Evolutionary conservation across 2,888 invertebrate species (phyloP), one percentile per base, ranked within the genome.

Genomic region (Microctonus aethiopoides): DNA sequence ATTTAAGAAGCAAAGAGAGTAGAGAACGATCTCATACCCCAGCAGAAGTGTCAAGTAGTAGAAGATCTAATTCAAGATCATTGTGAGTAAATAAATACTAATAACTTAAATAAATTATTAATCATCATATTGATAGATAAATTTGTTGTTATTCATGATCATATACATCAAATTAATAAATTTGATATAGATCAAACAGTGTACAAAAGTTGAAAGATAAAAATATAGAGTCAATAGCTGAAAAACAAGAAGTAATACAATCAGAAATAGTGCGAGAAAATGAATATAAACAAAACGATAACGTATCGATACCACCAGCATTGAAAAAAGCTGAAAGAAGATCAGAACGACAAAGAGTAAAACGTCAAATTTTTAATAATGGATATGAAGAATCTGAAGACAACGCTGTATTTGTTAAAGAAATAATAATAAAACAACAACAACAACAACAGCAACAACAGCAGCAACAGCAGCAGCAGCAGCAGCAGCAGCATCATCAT

Each of bases 1-100:
- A 81, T 71, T 76, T 85, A 6, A 78, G 85, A 70, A 82, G 69
- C 54, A 77, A 68, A 68, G 75, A 76, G 62, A 85, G 83, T 69
- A 78, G 83, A 13, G 86, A 86, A 46, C 77, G 84, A 68, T 86
- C 85, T 29, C 75, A 75, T 67, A 86, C 85, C 6, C 84, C 86
- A 11, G 83, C 79, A 20, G 83, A 84, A 71, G 76, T 79, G 13
- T 75, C 76, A 2, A 83, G 79, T 57, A 80, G 78, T 65, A 79
- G 80, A 70, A 78, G 80, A 73, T 82, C 82, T 2, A 76, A 77
- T 51, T 80, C 80, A 9, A 81, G 78, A 76, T 80, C 80, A 7
- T 67, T 78, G 81, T 84, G 64, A 77, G 79, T 77, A 34, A 16
- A 20, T 63, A 64, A 56, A 57, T 36, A 64, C 65, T 34, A 60